Conservation (phyloP, 2,797 vertebrate genomes). For the Hoplostethus atlanticus region DNA sequence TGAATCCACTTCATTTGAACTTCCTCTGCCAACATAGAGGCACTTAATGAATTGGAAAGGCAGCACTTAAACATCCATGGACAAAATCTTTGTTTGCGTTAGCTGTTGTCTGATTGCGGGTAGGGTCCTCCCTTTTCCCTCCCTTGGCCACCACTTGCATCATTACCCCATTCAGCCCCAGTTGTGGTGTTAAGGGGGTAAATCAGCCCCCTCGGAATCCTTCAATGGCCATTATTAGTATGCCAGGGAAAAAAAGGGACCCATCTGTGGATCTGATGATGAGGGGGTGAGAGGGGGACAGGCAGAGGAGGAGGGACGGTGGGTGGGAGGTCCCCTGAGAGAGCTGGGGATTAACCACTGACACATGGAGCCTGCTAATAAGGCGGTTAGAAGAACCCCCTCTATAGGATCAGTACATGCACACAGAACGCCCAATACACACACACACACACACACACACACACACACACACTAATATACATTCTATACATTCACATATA, state of each 20-base stretch:
- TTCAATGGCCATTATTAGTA: slow-evolving; percentile 83
- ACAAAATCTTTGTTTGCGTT: slow-evolving; percentile 63
- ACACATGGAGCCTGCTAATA: slow-evolving; percentile 87
- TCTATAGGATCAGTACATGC: slow-evolving; percentile 64
- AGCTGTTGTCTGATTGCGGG: slow-evolving; percentile 57
- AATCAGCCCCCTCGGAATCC: slow-evolving; percentile 79
- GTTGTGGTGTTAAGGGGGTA: slow-evolving; percentile 58
- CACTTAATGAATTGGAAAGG: slow-evolving; percentile 51
- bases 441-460: slow-evolving; percentile 12
- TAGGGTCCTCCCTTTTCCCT: slow-evolving; percentile 52
- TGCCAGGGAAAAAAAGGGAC: slow-evolving; percentile 84
- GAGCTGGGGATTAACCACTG: slow-evolving; percentile 83
- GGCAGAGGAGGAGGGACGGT: slow-evolving; percentile 29
- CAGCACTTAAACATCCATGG: slow-evolving; percentile 50
- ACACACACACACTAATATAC: background rate
- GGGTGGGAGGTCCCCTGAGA: slow-evolving; percentile 65
- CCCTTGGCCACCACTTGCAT: slow-evolving; percentile 75
- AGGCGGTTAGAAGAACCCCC: slow-evolving; percentile 66
- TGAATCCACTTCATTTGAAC: slow-evolving; percentile 10
- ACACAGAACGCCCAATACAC: slow-evolving; percentile 45
- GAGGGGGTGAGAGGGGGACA: slow-evolving; percentile 72
- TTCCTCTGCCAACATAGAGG: background rate
- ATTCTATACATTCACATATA: background rate
- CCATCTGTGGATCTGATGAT: slow-evolving; percentile 84
- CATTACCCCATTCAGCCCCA: slow-evolving; percentile 65